Conservation (phyloP, 2,888 invertebrate species). For the Hybos culiciformis region DNA sequence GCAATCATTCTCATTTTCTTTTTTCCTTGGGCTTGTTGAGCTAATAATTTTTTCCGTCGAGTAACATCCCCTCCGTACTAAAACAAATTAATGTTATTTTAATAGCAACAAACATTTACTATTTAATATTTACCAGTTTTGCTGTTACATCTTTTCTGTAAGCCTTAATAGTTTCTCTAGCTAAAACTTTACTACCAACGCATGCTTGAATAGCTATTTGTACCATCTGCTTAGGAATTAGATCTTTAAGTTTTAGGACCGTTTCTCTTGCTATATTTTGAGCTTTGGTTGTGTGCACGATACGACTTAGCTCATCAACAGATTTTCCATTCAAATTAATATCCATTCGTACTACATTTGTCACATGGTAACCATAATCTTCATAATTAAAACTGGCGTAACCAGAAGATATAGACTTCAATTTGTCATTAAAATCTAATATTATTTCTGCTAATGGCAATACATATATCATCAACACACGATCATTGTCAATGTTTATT, state of each 20-base stretch:
- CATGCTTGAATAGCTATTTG: constrained; percentile 79
- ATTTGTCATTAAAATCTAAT: constrained; percentile 82
- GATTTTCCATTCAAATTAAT: constrained; percentile 57
- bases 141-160: constrained; percentile 86
- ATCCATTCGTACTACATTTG: constrained; percentile 64
- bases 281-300: constrained; percentile 61
- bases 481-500: constrained; percentile 67
- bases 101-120: too few species aligned
- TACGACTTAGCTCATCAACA: constrained; percentile 72
- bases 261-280: constrained; percentile 50
- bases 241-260: constrained; percentile 61
- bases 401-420: constrained; percentile 83
- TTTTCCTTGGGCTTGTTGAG: constrained; percentile 86
- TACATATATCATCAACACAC: constrained; percentile 67
- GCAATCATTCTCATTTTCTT: constrained; percentile 84
- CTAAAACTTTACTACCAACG: constrained; percentile 62
- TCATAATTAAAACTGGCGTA: constrained; percentile 94
- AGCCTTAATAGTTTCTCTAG: constrained; percentile 74
- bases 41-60: constrained; percentile 75
- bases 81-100: constrained; percentile 21
- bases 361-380: constrained; percentile 65
- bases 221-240: constrained; percentile 80
- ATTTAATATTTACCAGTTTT: constrained; percentile 59
- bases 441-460: constrained; percentile 89
- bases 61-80: constrained; percentile 89